phyloP scores from a whole-genome alignment of 1,140 invertebrate species.

The Bombus soroeensis region DNA sequence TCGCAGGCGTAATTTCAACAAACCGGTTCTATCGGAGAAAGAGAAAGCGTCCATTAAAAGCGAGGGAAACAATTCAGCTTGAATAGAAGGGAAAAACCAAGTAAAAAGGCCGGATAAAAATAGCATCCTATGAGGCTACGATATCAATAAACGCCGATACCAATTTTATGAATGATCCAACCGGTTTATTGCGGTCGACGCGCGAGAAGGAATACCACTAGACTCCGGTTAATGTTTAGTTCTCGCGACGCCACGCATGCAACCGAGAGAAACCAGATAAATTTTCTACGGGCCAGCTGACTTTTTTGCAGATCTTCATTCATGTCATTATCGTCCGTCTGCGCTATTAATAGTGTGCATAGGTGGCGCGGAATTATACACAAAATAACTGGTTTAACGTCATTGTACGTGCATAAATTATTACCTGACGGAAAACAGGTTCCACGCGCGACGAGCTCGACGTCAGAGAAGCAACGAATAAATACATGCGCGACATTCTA shows the following conservation, averaged over 20 bases:
- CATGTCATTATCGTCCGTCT: not conserved
- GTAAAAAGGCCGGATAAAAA: not conserved
- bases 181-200: conserved; percentile 42
- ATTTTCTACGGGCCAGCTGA: conserved; percentile 1
- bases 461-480: conserved; percentile 10
- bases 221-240: not conserved
- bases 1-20: conserved; percentile 20
- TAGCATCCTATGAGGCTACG: not conserved
- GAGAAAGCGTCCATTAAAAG: conserved; percentile 35
- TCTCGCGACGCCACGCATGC: not conserved
- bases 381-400: conserved; percentile 48
- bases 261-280: not conserved
- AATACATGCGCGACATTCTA: not conserved
- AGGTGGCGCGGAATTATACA: conserved; percentile 34
- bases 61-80: conserved; percentile 28
- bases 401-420: conserved; percentile 30
- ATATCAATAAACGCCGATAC: conserved; percentile 54
- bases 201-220: not conserved
- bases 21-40: conserved; percentile 43
- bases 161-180: conserved; percentile 59
- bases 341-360: conserved; percentile 41
- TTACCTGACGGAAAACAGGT: conserved; percentile 29
- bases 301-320: conserved; percentile 23
- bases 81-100: not conserved
- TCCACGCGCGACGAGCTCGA: not conserved